Conservation (phyloP, 2,888 invertebrate species). For the Chrysolina haemoptera region DNA sequence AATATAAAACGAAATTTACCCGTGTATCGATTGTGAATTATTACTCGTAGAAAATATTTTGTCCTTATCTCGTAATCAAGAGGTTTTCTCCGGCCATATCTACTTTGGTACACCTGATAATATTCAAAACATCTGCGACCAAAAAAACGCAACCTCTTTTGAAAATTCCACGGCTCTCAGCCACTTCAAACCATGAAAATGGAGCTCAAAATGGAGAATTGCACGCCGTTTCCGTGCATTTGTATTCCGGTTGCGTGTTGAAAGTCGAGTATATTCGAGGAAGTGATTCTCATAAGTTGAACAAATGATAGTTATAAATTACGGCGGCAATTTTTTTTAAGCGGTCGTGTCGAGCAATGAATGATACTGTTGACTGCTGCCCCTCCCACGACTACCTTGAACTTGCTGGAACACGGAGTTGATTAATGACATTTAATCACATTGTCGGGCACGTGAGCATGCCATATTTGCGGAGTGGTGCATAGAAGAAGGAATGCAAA, state of each 20-base stretch:
- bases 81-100: neutral
- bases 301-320: constrained; percentile 21
- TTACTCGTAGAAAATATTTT: no score
- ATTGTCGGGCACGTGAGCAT: constrained; percentile 47
- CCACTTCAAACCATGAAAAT: constrained; percentile 6
- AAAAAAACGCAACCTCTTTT: neutral
- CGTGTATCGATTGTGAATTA: no score
- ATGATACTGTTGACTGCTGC: constrained; percentile 21
- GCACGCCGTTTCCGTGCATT: neutral
- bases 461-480: constrained; percentile 26
- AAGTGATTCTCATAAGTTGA: constrained; percentile 13
- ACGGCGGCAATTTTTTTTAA: constrained; percentile 21
- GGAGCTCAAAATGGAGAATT: neutral
- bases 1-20: no score
- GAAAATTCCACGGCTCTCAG: neutral
- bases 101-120: neutral
- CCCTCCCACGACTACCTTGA: constrained; percentile 49
- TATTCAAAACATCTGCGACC: neutral
- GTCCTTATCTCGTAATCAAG: neutral
- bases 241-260: constrained; percentile 5
- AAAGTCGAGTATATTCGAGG: constrained; percentile 13
- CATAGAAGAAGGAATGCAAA: constrained; percentile 29
- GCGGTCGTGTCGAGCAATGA: constrained; percentile 21
- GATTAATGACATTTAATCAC: constrained; percentile 46
- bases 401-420: constrained; percentile 45